Percentiles rank a stretch among this genome's conserved stretches.
phyloP scores from a whole-genome alignment of 1,140 invertebrate genomes.

The Delia radicum region DNA sequence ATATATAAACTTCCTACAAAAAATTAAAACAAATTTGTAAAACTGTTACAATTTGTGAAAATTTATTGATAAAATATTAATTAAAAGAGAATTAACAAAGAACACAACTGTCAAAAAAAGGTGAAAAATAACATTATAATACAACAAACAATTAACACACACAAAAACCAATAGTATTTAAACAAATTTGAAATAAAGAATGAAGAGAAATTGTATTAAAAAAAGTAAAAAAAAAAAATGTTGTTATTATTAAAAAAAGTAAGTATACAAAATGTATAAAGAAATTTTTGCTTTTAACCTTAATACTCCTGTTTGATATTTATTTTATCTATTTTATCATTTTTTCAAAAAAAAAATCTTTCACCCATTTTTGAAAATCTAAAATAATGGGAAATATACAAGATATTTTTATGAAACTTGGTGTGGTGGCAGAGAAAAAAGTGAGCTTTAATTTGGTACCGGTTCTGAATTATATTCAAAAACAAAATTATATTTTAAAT shows the following conservation, averaged over 20 bases:
- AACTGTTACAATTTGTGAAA: constrained; percentile 16
- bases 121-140: neutral
- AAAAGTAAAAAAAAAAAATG: neutral
- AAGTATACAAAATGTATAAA: neutral
- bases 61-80: neutral
- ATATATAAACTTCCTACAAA: constrained; percentile 2
- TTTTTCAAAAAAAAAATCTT: too few species aligned
- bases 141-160: constrained; percentile 11
- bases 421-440: too few species aligned
- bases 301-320: too few species aligned
- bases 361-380: too few species aligned
- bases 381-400: too few species aligned
- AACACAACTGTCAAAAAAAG: neutral
- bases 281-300: too few species aligned
- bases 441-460: too few species aligned
- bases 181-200: constrained; percentile 20
- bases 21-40: constrained; percentile 18
- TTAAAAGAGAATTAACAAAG: neutral
- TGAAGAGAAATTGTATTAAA: constrained; percentile 17
- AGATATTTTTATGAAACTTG: too few species aligned
- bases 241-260: neutral
- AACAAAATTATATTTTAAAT: too few species aligned
- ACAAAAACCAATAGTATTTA: constrained; percentile 20
- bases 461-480: too few species aligned
- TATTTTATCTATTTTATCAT: too few species aligned